These are phyloP conservation scores for Dyspetes luteomarginatus DNA, from an alignment of 2,888 invertebrate species.

Conservation along the genomic window DNA sequence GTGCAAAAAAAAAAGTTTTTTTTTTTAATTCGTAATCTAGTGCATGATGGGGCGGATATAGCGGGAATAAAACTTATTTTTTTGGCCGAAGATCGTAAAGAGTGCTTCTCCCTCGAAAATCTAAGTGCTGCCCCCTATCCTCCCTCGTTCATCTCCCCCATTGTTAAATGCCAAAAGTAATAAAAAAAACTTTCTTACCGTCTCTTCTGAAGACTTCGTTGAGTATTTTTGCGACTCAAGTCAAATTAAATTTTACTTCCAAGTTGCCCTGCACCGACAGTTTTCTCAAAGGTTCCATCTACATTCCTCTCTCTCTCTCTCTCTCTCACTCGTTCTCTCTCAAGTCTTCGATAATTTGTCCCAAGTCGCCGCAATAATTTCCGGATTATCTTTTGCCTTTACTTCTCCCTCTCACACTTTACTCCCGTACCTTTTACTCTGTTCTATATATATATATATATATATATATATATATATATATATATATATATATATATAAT, in stretches of 20 bases:
- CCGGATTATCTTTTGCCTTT: slow-evolving; percentile 48
- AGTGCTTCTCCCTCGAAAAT: not conserved
- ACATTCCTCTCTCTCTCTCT: slow-evolving; percentile 2
- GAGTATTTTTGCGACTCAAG: slow-evolving; percentile 32
- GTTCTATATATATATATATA: not conserved
- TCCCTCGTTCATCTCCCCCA: slow-evolving; percentile 21
- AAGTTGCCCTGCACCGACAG: slow-evolving; percentile 4
- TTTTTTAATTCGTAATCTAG: too few species aligned
- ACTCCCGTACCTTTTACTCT: not conserved
- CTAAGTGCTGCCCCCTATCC: not conserved
- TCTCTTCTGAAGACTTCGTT: slow-evolving; percentile 9
- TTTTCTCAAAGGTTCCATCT: slow-evolving; percentile 23
- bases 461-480: too few species aligned
- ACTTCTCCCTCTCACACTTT: slow-evolving; percentile 37
- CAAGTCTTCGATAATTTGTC: slow-evolving; percentile 49
- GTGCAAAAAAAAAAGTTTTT: too few species aligned
- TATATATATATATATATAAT: too few species aligned
- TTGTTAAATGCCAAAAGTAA: slow-evolving; percentile 47
- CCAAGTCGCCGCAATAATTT: slow-evolving; percentile 47
- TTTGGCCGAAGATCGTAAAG: slow-evolving; percentile 34
- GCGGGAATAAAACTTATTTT: too few species aligned
- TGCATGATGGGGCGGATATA: too few species aligned
- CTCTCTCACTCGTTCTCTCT: slow-evolving; percentile 4
- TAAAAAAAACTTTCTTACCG: slow-evolving; percentile 60
- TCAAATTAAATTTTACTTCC: slow-evolving; percentile 38